Conservation (phyloP, 35 echinoderm and acorn worm species). For the Strongylocentrotus purpuratus region DNA sequence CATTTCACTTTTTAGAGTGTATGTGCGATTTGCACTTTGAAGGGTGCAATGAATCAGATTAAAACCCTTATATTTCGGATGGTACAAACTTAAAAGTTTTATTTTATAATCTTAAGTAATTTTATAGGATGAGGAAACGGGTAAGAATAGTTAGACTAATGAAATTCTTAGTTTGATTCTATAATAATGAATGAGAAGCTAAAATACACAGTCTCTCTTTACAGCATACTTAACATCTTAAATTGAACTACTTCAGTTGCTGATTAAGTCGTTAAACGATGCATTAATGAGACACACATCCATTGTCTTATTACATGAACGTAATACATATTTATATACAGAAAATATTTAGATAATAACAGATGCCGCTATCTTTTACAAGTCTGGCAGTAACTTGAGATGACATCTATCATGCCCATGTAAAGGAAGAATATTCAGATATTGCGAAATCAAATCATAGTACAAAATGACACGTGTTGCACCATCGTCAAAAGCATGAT, state of each 20-base stretch:
- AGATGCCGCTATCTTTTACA: conserved; percentile 3
- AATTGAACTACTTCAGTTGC: neutral
- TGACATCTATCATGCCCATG: neutral
- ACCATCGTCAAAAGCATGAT: neutral
- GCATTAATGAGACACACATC: neutral
- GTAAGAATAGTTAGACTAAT: too few species aligned
- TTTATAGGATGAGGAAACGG: too few species aligned
- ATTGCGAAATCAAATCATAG: neutral
- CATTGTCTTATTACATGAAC: neutral
- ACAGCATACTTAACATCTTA: neutral
- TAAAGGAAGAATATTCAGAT: neutral
- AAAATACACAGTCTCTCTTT: neutral
- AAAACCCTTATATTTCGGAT: too few species aligned
- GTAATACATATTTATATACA: neutral
- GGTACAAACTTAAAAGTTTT: too few species aligned
- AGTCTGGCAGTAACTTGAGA: neutral
- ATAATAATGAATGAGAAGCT: neutral
- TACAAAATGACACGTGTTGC: neutral
- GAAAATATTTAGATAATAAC: neutral
- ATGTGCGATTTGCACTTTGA: neutral
- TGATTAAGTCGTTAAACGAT: neutral
- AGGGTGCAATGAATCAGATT: neutral
- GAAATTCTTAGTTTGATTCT: too few species aligned
- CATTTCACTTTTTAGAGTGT: too few species aligned
- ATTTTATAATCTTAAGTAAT: too few species aligned